Evolutionary conservation across 2,797 vertebrate genomes (phyloP), one percentile per base, ranked within the genome.

Genomic region (Mycteria americana): DNA sequence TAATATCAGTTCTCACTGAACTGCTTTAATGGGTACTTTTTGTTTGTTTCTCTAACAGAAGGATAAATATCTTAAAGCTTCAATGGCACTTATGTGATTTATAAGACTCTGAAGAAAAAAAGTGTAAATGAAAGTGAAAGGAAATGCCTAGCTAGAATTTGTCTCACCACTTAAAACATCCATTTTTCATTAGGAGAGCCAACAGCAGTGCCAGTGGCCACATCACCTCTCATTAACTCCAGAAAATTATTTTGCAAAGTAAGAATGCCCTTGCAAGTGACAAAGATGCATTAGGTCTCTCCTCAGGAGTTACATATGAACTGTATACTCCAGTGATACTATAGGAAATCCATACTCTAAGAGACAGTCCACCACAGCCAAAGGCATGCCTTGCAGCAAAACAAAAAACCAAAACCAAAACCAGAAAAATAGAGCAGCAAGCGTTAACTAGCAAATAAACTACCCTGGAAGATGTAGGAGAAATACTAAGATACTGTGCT

Each of bases 171-270:
- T 93, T 78, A 79, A 73, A 83, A 30, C 65, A 81, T 70, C 28
- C 11, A 53, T 68, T 94, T 87, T 93, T 86, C 81, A 89, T 81
- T 50, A 88, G 33, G 33, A 85, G 43, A 86, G 59, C 62, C 74
- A 63, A 72, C 76, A 92, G 72, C 13, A 9, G 68, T 95, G 56
- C 60, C 85, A 74, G 54, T 79, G 67, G 75, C 72, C 68, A 83
- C 43, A 81, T 3, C 21, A 33, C 50, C 83, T 85, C 87, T 84
- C 90, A 95, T 93, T 85, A 95, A 46, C 43, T 89, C 62, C 80
- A 79, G 79, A 95, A 96, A 95, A 89, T 73, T 85, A 92, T 92
- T 95, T 81, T 85, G 62, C 37, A 83, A 94, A 95, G 74, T 75
- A 85, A 83, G 57, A 91, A 85, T 21, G 53, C 41, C 65, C 39